Percentiles rank a stretch among this genome's conserved stretches.
Conservation (phyloP, 2,888 invertebrate species). For the Platycheirus albimanus region DNA sequence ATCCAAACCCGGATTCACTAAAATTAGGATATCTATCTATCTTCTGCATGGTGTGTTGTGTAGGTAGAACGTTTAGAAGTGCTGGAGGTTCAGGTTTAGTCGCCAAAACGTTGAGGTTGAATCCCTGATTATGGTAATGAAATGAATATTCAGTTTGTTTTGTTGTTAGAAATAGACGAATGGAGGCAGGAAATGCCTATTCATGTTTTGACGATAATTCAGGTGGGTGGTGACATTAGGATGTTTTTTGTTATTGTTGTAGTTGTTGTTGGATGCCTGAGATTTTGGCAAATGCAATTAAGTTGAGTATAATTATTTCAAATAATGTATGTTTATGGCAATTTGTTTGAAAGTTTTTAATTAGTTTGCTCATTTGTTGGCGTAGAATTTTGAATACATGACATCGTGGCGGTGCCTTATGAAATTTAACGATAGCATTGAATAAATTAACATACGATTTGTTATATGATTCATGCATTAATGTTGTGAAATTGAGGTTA, state of each 20-base stretch:
- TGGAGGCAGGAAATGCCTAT: background rate
- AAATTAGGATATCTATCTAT: background rate
- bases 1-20: background rate
- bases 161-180: background rate
- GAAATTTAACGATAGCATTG: too few species aligned
- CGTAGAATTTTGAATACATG: background rate
- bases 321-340: too few species aligned
- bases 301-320: too few species aligned
- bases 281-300: conserved; percentile 4
- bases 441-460: too few species aligned
- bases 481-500: too few species aligned
- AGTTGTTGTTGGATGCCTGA: background rate
- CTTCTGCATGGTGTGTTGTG: background rate
- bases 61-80: too few species aligned
- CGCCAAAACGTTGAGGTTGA: background rate
- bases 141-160: conserved; percentile 23
- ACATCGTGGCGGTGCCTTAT: background rate
- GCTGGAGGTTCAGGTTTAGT: background rate
- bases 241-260: too few species aligned
- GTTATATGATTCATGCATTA: too few species aligned
- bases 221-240: too few species aligned
- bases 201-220: background rate
- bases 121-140: conserved; percentile 15
- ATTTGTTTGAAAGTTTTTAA: conserved; percentile 12
- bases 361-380: conserved; percentile 21